Base-by-base conservation (phyloP, 2,888 invertebrate genomes). In the Stenodera caucasica region DNA sequence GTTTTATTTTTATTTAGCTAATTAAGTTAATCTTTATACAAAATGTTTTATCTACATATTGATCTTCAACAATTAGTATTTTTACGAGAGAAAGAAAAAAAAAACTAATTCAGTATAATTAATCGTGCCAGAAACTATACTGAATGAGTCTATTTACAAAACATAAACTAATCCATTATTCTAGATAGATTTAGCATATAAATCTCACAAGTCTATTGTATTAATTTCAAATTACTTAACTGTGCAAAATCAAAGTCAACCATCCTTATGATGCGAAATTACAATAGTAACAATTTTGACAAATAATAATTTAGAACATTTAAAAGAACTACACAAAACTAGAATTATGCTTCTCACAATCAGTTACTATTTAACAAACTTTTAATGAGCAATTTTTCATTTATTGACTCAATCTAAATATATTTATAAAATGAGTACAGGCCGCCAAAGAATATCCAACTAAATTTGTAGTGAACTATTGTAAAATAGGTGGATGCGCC, bases 181-280 rank as follows among this genome's bases (percentile, higher is more conserved):
- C 57, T 14, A 56, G 33, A 57, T 57, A 51, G 58, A 61, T 61
- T 61, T 51, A 57, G 51, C 52, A 37, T 56, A 60, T 61, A 55
- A 58, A 61, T 57, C 58, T 55, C 61, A 54, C 32, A 53, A 57
- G 54, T 61, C 57, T 54, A 57, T 61, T 61, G 45, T 53, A 55
- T 55, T 21, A 53, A 57, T 61, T 57, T 50, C 26, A 49, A 40
- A 40, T 53, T 30, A 26, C 21, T 29, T 32, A 30, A 51, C 52
- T 59, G 35, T 49, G 51, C 51, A 59, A 35, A 58, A 26, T 26
- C 7, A 26, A 26, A 26, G 3, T 26, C 26, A 26, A 26, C 3
- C 7, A 5, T 26, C 26, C 26, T 45, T 21, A 45, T 18, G 3
- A 7, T 21, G 21, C 21, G 12, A 21, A 21, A 45, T 21, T 45